A percentile compares a stretch with the other conserved stretches of the same genome.
Conservation (phyloP, 2,797 vertebrate genomes). For the Rhinella marina region DNA sequence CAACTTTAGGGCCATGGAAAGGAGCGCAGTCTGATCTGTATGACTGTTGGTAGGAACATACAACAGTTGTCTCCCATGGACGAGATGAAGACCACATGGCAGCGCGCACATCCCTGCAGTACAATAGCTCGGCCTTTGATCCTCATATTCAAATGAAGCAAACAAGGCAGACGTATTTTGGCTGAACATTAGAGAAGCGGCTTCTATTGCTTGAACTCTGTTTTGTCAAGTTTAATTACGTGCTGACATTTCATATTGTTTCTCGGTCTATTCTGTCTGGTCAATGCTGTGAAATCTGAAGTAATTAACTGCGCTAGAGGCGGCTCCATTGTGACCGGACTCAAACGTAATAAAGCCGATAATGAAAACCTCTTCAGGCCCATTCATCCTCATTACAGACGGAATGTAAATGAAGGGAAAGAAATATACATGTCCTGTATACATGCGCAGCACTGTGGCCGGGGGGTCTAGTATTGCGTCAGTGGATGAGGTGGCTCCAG, state of each 20-base stretch:
- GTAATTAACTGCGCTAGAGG: slow-evolving; percentile 51
- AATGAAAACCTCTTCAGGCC: slow-evolving; percentile 37
- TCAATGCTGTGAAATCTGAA: slow-evolving; percentile 48
- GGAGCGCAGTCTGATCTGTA: not conserved
- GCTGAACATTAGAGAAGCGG: slow-evolving; percentile 33
- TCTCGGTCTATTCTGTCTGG: slow-evolving; percentile 10
- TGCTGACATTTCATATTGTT: slow-evolving; percentile 42
- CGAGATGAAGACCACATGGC: not conserved
- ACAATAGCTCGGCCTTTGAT: slow-evolving; percentile 10
- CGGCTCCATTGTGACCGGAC: slow-evolving; percentile 21
- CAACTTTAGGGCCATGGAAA: not conserved
- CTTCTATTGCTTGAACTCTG: slow-evolving; percentile 14
- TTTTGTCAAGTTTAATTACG: slow-evolving; percentile 57
- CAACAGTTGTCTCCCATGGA: not conserved
- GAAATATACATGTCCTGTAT: not conserved
- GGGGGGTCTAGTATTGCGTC: not conserved
- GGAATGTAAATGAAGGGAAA: not conserved
- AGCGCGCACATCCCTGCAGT: not conserved
- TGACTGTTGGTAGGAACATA: not conserved
- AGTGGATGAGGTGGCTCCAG: not conserved
- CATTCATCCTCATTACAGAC: slow-evolving; percentile 4
- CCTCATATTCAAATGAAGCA: slow-evolving; percentile 28
- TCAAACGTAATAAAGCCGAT: slow-evolving; percentile 23
- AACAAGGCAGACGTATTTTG: slow-evolving; percentile 43
- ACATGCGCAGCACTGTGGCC: not conserved